Base-by-base conservation (phyloP, 1,140 invertebrate genomes). In the Vanessa atalanta region DNA sequence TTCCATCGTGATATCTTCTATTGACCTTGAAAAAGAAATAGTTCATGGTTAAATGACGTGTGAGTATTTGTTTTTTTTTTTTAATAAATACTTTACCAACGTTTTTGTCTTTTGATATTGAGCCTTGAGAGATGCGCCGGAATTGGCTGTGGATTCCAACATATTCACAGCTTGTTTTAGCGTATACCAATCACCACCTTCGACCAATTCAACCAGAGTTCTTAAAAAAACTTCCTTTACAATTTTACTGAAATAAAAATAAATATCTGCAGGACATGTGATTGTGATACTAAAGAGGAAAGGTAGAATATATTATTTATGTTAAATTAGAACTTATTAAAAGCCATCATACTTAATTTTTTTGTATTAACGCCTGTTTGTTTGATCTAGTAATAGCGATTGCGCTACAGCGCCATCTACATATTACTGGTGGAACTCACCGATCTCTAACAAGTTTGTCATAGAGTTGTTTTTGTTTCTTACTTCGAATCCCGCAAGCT, bases 381-480 rank as follows among this genome's bases (percentile, higher is more conserved):
- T 37, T 37, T 37, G 31, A 7, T 37, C 47, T 50, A 15, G 5
- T 12, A 14, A 50, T 5, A 50, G 15, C 9, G 48, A 14, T 14
- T 5, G 13, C 5, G 12, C 15, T 13, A 48, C 48, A 82, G 66
- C 81, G 84, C 82, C 85, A 85, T 87, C 88, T 90, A 9, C 51
- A 20, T 6, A 47, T 5, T 23, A 3, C 23, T 15, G 2, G 6
- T 9, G 47, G 26, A 79, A 85, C 89, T 83, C 53, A 91, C 89
- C 87, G 81, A 69, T 89, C 86, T 26, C 75, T 79, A 7, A 47
- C 51, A 31, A 88, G 79, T 61, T 91, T 91, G 0, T 82, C 78
- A 14, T 72, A 57, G 65, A 87, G 76, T 9, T 79, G 73, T 23
- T 77, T 77, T 67, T 81, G 73, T 12, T 26, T 75, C 71, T 78